Base-by-base conservation (phyloP, 2,888 invertebrate species). In the Mesochorus sp. region DNA sequence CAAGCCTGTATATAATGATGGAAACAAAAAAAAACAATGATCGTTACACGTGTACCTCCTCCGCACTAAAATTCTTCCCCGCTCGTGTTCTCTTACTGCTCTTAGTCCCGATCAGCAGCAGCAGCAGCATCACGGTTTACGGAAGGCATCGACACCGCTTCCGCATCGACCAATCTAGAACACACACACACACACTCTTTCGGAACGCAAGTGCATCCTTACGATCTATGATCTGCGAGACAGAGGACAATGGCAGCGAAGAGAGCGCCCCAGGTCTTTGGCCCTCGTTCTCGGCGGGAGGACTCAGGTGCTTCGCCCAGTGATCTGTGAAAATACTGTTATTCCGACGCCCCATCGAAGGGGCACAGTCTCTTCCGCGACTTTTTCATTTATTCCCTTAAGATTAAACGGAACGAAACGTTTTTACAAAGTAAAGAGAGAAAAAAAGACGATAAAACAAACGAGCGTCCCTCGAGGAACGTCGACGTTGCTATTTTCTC, bases 291-390 rank as follows among this genome's bases (percentile, higher is more conserved):
- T 66, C 51, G 49, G 68, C 72, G 47, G 61, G 26, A 72, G 26
- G 53, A 53, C 49, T 42, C 28, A 42, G 8, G 19, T 8, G 19
- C 34, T 19, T 44, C 66, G 53, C 19, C 71, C 53, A 75, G 75
- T 70, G 21, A 85, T 84, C 84, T 85, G 84, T 80, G 85, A 85
- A 85, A 85, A 85, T 80, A 85, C 68, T 55, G 81, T 84, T 84
- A 83, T 82, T 83, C 51, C 66, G 21, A 12, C 47, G 64, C 77
- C 80, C 68, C 10, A 6, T 21, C 24, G 53, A 5, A 49, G 34
- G 76, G 70, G 47, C 21, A 62, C 57, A 17, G 14, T 37, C 21
- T 34, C 26, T 57, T 21, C 57, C 37, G 39, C 21, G 37, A 53
- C 24, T 61, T 39, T 55, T 72, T 53, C 10, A 12, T 14, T 26